phyloP scores from a whole-genome alignment of 2,113 vertebrate genomes.

The Pheucticus melanocephalus region DNA sequence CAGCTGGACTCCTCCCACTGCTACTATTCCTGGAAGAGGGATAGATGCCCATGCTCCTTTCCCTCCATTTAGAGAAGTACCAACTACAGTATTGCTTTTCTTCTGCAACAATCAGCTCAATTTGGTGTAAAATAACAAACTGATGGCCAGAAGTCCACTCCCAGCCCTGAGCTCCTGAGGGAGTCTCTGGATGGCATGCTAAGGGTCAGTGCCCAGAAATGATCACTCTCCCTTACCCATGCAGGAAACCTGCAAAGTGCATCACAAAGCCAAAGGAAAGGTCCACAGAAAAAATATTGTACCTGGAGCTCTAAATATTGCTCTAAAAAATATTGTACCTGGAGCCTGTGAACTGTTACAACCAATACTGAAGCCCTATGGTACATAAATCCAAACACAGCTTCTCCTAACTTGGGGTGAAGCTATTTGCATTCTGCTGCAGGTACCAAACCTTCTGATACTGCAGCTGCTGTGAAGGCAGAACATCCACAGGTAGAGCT shows the following conservation, averaged over 20 bases:
- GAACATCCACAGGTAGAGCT: background rate
- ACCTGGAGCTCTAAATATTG: background rate
- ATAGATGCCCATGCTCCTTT: background rate
- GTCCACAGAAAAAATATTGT: background rate
- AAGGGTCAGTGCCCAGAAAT: fast-evolving
- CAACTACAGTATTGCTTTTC: background rate
- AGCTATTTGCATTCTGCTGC: background rate
- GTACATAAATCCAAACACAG: background rate
- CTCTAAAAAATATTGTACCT: too few relatives aligned
- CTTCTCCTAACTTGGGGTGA: background rate
- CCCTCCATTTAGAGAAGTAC: background rate
- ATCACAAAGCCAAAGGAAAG: background rate
- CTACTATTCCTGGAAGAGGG: background rate
- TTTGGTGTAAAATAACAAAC: background rate
- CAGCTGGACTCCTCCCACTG: background rate
- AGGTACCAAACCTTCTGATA: background rate
- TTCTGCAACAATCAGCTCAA: fast-evolving
- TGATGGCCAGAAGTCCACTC: fast-evolving
- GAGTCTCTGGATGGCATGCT: fast-evolving
- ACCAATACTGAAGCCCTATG: background rate
- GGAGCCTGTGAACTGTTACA: background rate
- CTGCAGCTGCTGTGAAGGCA: background rate
- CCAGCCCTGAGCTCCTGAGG: background rate
- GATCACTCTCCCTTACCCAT: background rate
- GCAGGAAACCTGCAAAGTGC: background rate